Conservation (phyloP, 2,797 vertebrate species). For the Acanthurus leucopareius region DNA sequence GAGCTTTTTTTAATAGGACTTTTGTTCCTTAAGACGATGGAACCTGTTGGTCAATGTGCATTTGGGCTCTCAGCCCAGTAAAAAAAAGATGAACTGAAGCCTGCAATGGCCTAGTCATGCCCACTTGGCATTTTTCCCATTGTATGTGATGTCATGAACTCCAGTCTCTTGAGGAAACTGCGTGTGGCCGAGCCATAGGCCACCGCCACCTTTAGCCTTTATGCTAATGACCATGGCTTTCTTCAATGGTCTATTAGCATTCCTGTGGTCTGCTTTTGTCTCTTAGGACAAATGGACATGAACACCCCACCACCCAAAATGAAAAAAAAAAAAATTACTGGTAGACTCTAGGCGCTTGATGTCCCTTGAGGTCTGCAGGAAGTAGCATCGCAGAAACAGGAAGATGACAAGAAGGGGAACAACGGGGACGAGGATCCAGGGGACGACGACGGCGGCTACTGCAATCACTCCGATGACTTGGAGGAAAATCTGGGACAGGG, state of each 20-base stretch:
- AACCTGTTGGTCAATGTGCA: conserved; percentile 65
- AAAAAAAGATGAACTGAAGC: conserved; percentile 67
- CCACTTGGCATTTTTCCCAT: conserved; percentile 84
- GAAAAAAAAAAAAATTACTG: conserved; percentile 80
- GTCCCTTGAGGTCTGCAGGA: conserved; percentile 91
- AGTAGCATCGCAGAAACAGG: conserved; percentile 87
- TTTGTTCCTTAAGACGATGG: conserved; percentile 66
- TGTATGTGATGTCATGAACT: conserved; percentile 83
- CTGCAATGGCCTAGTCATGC: conserved; percentile 70
- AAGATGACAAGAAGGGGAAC: conserved; percentile 88
- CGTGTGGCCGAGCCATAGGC: conserved; percentile 80
- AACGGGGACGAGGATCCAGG: conserved; percentile 90
- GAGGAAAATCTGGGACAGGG: conserved; percentile 86
- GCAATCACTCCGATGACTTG: conserved; percentile 89
- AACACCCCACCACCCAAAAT: conserved; percentile 37
- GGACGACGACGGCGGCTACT: conserved; percentile 89
- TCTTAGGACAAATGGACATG: conserved; percentile 70
- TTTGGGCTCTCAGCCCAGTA: conserved; percentile 68
- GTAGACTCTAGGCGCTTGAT: conserved; percentile 93
- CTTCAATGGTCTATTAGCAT: conserved; percentile 83
- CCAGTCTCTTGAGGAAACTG: conserved; percentile 78
- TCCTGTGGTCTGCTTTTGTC: conserved; percentile 78
- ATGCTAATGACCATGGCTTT: conserved; percentile 81
- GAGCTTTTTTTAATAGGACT: conserved; percentile 59
- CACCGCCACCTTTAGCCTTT: conserved; percentile 81